Evolutionary conservation across 2,797 vertebrate genomes (phyloP), one percentile per base, ranked within the genome.

Genomic region (Lithobates sylvaticus): DNA sequence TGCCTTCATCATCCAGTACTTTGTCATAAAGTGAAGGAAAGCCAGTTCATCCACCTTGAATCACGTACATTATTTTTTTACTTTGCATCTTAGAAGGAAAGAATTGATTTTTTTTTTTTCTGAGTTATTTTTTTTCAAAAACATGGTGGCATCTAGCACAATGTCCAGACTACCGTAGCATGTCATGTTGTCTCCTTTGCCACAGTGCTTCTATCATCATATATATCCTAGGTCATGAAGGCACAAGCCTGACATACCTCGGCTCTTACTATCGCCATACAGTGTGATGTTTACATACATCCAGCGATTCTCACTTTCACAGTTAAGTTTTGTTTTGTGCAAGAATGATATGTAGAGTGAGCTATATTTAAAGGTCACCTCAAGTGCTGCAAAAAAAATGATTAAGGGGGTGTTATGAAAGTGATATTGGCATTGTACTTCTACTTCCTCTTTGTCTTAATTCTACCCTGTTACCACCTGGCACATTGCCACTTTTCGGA

Each of bases 1-100:
- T 88, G 97, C 98, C 90, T 97, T 99, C 88, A 94, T 98, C 92
- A 99, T 99, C 93, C 97, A 99, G 95, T 98, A 99, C 95, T 98
- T 99, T 74, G 97, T 99, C 92, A 99, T 99, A 91, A 98, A 98
- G 94, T 99, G 96, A 99, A 93, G 87, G 96, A 98, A 92, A 87
- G 92, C 42, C 75, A 90, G 82, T 89, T 61, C 89, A 88, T 92
- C 90, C 89, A 83, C 90, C 91, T 92, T 89, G 91, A 90, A 89
- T 69, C 58, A 92, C 90, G 88, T 83, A 83, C 71, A 73, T 79
- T 75, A 54, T 75, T 79, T 86, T 93, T 86, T 93, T 95, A 93
- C 92, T 92, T 93, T 93, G 80, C 71, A 61, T 77, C 70, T 78
- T 68, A 47, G 64, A 79, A 67, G 64, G 68, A 82, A 36, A 75